Percentiles rank a stretch among this genome's conserved stretches.
Conservation (phyloP, 2,797 vertebrate species). For the Gymnocypris eckloni region DNA sequence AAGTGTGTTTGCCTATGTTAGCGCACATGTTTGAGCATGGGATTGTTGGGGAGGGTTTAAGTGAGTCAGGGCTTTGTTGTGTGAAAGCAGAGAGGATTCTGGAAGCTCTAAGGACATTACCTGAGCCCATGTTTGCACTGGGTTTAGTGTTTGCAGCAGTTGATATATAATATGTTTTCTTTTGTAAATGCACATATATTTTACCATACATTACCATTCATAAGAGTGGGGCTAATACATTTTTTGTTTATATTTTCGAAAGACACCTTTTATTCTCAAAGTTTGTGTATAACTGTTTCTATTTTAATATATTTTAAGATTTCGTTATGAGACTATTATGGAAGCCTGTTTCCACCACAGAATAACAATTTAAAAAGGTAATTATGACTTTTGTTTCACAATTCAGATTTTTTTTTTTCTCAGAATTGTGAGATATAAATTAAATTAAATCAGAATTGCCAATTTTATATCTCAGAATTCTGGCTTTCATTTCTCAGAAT, state of each 20-base stretch:
- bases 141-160: background rate
- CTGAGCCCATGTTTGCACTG: background rate
- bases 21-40: slow-evolving; percentile 9
- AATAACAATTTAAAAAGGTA: too few relatives aligned
- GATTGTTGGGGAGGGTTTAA: slow-evolving; percentile 27
- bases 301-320: background rate
- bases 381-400: background rate
- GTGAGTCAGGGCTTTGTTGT: slow-evolving; percentile 31
- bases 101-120: background rate
- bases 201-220: background rate
- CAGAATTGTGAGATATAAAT: background rate
- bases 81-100: slow-evolving; percentile 15
- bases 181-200: background rate
- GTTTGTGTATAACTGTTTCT: background rate
- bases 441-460: too few relatives aligned
- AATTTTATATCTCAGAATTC: too few relatives aligned
- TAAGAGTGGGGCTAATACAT: background rate
- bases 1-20: slow-evolving; percentile 1
- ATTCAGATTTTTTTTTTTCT: background rate
- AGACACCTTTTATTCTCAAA: background rate
- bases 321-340: background rate
- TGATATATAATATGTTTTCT: background rate
- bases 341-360: too few relatives aligned
- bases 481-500: too few relatives aligned
- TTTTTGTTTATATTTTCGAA: background rate